Base-by-base conservation (phyloP, 2,797 vertebrate genomes). In the Atherinosoma microstoma region DNA sequence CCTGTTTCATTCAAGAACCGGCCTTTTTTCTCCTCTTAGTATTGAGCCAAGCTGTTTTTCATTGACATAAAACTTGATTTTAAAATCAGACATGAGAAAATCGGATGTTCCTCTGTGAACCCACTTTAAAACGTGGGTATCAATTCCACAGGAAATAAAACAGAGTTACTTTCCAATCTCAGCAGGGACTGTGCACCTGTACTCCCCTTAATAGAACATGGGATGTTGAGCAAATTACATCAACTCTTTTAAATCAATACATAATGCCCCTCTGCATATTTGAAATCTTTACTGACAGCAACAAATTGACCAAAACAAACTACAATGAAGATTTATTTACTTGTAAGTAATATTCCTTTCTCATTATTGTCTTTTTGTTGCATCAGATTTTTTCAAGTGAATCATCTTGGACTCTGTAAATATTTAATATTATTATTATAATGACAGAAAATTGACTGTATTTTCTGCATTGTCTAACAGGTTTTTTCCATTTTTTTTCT, bases 211-310 rank as follows among this genome's bases (percentile, higher is more conserved):
- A 82, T 79, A 64, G 62, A 70, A 70, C 58, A 16, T 24, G 58
- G 63, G 75, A 51, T 62, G 27, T 54, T 58, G 45, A 68, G 57
- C 45, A 61, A 13, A 56, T 64, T 61, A 75, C 60, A 72, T 51
- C 32, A 49, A 57, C 49, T 65, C 58, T 51, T 56, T 54, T 49
- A 22, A 84, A 89, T 89, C 84, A 75, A 85, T 86, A 78, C 51
- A 18, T 36, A 22, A 70, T 42, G 47, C 4, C 69, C 78, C 64
- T 57, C 63, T 42, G 51, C 35, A 42, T 58, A 45, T 64, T 35
- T 61, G 29, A 54, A 18, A 47, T 35, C 29, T 64, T 38, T 58
- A 20, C 18, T 22, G 34, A 12, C 54, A 60, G 27, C 51, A 24
- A 27, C 13, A 32, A 9, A 30, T 62, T 2, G 6, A 42, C 3